Conservation (phyloP, 2,113 vertebrate species). For the Alectura lathami region DNA sequence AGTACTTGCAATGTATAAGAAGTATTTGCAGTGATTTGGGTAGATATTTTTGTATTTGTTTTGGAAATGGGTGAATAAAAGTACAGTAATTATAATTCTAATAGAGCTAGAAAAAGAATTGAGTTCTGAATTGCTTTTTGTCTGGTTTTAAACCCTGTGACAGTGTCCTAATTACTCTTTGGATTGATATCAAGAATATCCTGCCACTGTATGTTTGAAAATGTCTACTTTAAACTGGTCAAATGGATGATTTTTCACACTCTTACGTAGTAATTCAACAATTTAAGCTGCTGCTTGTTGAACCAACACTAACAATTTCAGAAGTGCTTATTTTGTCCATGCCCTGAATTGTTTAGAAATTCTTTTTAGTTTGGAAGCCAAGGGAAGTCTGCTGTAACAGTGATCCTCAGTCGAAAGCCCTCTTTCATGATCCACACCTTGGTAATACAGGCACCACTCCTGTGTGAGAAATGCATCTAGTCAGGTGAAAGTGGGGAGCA, state of each 20-base stretch:
- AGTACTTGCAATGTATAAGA: not conserved
- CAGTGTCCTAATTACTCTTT: not conserved
- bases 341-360: not conserved
- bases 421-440: not conserved
- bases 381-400: not conserved
- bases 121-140: not conserved
- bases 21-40: not conserved
- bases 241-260: fast-evolving
- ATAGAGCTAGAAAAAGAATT: not conserved
- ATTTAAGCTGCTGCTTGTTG: not conserved
- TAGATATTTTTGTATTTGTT: not conserved
- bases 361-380: not conserved
- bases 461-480: not conserved
- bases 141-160: not conserved
- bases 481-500: not conserved
- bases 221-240: not conserved
- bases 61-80: not conserved
- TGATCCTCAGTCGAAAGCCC: not conserved
- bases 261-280: not conserved
- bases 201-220: not conserved
- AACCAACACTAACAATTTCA: not conserved
- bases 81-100: not conserved
- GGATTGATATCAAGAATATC: not conserved
- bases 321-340: not conserved
- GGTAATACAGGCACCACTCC: fast-evolving